These are phyloP conservation scores for mouse (Mus musculus) DNA, from an alignment of 2,113 vertebrate species.

Conservation along the genomic window DNA sequence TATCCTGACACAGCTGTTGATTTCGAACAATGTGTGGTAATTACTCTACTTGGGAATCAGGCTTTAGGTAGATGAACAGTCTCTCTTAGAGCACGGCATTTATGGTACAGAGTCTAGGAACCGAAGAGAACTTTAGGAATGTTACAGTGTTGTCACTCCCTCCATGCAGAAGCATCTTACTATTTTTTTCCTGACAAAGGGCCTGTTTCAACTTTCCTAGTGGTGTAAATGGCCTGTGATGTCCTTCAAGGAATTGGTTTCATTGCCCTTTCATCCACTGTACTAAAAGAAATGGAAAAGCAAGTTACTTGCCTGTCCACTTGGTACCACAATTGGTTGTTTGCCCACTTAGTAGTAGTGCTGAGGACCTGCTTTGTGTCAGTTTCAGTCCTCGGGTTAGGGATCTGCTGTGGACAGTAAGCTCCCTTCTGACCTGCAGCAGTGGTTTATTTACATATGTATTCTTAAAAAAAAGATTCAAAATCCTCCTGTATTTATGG, in stretches of 20 bases:
- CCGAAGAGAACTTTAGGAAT: background rate
- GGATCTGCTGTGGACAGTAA: background rate
- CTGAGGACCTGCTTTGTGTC: background rate
- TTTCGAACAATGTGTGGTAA: slow-evolving; percentile 33
- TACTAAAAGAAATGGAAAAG: slow-evolving; percentile 1
- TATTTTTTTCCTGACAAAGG: background rate
- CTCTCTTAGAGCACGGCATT: background rate
- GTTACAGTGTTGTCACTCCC: background rate
- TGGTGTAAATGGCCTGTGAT: background rate
- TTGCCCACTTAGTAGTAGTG: background rate
- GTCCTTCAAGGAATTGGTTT: background rate
- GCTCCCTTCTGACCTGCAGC: background rate
- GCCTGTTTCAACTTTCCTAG: slow-evolving; percentile 20
- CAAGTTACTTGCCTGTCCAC: background rate
- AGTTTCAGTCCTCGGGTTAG: background rate
- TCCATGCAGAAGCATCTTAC: background rate
- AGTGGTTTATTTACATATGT: background rate
- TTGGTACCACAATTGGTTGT: background rate
- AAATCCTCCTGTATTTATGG: background rate
- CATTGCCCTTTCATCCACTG: slow-evolving; percentile 33
- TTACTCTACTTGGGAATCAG: background rate
- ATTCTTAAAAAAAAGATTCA: background rate
- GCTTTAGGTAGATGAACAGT: background rate
- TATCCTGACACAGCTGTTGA: slow-evolving; percentile 26
- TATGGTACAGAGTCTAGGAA: background rate